Conservation (phyloP, 2,113 vertebrate genomes). For the Pithys albifrons region DNA sequence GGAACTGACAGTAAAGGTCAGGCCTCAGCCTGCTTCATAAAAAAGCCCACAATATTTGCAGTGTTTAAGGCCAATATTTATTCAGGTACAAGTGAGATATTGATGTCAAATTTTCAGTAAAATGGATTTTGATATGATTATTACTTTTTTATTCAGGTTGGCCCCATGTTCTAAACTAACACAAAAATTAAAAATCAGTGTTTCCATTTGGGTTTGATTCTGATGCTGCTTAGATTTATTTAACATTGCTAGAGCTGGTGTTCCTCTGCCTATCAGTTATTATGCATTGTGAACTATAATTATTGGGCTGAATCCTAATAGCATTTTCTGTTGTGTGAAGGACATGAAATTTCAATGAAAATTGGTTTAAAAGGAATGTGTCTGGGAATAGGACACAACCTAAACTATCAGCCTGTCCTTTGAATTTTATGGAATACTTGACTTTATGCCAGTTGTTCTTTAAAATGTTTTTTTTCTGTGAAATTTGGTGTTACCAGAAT, state of each 20-base stretch:
- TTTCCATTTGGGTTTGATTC: not conserved
- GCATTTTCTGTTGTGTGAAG: not conserved
- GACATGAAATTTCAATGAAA: not conserved
- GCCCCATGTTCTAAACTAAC: not conserved
- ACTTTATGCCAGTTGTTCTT: not conserved
- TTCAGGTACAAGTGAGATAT: constrained; percentile 83
- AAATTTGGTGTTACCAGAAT: not conserved
- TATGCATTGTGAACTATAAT: not conserved
- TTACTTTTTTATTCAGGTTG: not conserved
- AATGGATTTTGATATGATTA: not conserved
- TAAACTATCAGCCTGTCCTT: not conserved
- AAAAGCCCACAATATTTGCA: constrained; percentile 65
- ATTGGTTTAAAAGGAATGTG: not conserved
- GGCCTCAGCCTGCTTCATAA: constrained; percentile 77
- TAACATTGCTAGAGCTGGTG: not conserved
- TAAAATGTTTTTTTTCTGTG: not conserved
- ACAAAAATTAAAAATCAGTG: not conserved
- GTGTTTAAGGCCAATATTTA: constrained; percentile 76
- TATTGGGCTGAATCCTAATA: not conserved
- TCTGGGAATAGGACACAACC: not conserved
- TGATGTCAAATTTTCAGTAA: not conserved
- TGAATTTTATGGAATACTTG: not conserved
- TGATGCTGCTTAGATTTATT: not conserved
- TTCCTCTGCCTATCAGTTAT: not conserved
- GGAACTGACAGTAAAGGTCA: constrained; percentile 76